Base-by-base conservation (phyloP, 92 coral and sea anemone species). In the Actinostola sp. region DNA sequence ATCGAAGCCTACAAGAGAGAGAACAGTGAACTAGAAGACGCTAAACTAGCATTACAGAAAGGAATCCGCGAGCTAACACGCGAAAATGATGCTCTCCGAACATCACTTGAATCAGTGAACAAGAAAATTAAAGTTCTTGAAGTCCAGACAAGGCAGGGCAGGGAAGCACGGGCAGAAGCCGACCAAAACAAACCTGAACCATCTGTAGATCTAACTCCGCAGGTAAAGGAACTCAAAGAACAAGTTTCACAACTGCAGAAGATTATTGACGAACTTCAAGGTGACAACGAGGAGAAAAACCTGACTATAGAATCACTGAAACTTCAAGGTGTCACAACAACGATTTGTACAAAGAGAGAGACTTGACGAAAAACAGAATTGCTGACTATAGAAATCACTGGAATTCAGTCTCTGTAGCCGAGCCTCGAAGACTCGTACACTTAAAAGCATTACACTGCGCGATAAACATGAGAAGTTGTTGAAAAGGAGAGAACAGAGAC, bases 301-400 rank as follows among this genome's bases (percentile, higher is more conserved):
- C 32, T 79, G 34, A 65, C 65, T 11, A 86, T 87, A 45, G 79
- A 57, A 29, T 64, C 73, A 16, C 52, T 90, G 72, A 85, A 87
- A 34, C 87, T 79, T 66, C 84, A 87, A 44, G 96, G 87, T 65
- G 2, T 49, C 92, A 20, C 87, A 76, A 42, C 61, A 90, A 90
- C 36, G 81, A 68, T 61, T 78, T 87, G 63, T 90, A 75, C 72
- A 90, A 87, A 60, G 96, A 90, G 32, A 79, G 96, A 67, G 96
- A 90, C 75, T 68, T 87, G 67, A 62, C 87, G 13, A 90, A 90
- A 39, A 90, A 90, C 70, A 78, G 87, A 51, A 90, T 90, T 45
- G 82, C 89, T 0, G 80, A 7, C 82, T 90, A n/a, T 56, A n/a
- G n/a, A n/a, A n/a, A n/a, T 90, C n/a, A 75, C 76, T 41, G 92